Base-by-base conservation (phyloP, 53 echinoderm and acorn worm species). In the Luidia sarsii region DNA sequence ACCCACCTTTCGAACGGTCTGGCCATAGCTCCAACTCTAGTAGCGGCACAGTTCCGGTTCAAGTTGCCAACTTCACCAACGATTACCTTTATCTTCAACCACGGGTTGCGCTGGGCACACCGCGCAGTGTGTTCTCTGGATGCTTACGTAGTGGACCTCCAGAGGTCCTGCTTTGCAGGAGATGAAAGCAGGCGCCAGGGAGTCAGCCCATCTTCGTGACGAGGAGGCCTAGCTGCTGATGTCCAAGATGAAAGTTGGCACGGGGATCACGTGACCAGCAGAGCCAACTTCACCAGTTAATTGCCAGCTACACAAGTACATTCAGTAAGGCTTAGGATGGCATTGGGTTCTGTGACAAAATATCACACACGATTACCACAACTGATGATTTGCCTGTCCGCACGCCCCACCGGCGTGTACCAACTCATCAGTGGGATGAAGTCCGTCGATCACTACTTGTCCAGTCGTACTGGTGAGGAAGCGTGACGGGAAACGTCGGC, bases 241-340 rank as follows among this genome's bases (percentile, higher is more conserved):
- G 69, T 69, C 70, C 3, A 37, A 60, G 20, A 59, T 83, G 70
- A 43, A 69, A 10, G 18, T 83, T 18, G 83, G 83, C 33, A 20
- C 28, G 0, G 52, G 29, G 30, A 18, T 83, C 0, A 70, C 14
- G 39, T 2, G 22, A 68, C 1, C 67, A 82, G 39, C 67, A 38
- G 19, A 4, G 60, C 0, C 3, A 59, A 2, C 36, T 72, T 2
- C 20, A 55, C n/a, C n/a, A n/a, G n/a, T n/a, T n/a, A n/a, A n/a
- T n/a, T n/a, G n/a, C n/a, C n/a, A n/a, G n/a, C n/a, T 69, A 86
- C 48, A 33, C 25, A 14, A 64, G 73, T 48, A 52, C 33, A 9
- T 85, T 89, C 60, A 82, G 82, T 46, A 72, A 43, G 22, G 49
- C 49, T 50, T 68, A 83, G 6, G 80, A 71, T 7, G 72, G 80